Evolutionary conservation across 2,113 vertebrate genomes (phyloP).

Genomic region (Strix uralensis): DNA sequence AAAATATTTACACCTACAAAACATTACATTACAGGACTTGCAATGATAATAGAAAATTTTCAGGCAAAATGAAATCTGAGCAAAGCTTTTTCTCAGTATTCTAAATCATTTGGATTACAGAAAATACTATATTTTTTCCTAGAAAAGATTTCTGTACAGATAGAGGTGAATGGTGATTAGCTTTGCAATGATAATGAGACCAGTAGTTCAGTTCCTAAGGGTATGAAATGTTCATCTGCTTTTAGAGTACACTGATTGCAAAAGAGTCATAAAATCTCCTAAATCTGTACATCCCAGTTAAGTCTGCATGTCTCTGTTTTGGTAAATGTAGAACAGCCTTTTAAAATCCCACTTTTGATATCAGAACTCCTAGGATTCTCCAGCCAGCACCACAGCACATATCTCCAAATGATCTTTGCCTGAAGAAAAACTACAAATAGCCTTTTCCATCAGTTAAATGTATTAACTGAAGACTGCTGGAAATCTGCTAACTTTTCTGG

Average conservation of each 20-base stretch:
- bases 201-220: slow-evolving; percentile 59
- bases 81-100: not conserved
- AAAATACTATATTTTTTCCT: not conserved
- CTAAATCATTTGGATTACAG: not conserved
- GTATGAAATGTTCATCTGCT: slow-evolving; percentile 47
- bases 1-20: not conserved
- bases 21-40: not conserved
- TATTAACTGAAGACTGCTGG: not conserved
- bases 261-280: slow-evolving; percentile 21
- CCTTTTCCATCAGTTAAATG: not conserved
- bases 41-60: not conserved
- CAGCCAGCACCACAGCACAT: not conserved
- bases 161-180: not conserved
- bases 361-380: not conserved
- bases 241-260: slow-evolving; percentile 20
- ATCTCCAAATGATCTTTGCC: not conserved
- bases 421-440: not conserved
- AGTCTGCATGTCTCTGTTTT: not conserved
- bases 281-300: slow-evolving; percentile 16
- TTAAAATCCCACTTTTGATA: not conserved
- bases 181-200: slow-evolving; percentile 44
- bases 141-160: not conserved
- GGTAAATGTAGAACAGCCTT: slow-evolving; percentile 13
- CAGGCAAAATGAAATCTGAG: not conserved
- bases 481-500: not conserved